phyloP scores from a whole-genome alignment of 1,140 invertebrate species.

The Platyura marginata region DNA sequence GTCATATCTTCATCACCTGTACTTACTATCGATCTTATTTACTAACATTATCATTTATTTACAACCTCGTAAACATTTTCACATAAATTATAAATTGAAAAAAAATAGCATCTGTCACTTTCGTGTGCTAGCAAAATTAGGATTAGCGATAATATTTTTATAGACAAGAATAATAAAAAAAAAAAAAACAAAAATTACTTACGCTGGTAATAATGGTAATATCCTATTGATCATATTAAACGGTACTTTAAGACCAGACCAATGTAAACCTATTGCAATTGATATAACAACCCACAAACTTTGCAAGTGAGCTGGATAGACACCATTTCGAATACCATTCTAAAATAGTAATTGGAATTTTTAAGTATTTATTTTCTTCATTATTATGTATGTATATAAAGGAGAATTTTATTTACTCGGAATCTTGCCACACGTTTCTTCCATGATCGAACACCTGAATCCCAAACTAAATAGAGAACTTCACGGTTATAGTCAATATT shows the following conservation, averaged over 20 bases:
- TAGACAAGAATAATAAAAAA: too few species aligned
- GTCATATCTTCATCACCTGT: too few species aligned
- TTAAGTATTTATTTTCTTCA: too few species aligned
- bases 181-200: slow-evolving; percentile 11
- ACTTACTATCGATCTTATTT: too few species aligned
- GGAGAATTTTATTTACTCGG: too few species aligned
- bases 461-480: slow-evolving; percentile 76
- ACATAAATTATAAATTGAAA: too few species aligned
- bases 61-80: too few species aligned
- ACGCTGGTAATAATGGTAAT: slow-evolving; percentile 42
- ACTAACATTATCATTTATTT: too few species aligned
- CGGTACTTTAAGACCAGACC: slow-evolving; percentile 57
- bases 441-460: slow-evolving; percentile 84
- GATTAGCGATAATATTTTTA: neutral
- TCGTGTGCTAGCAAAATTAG: too few species aligned
- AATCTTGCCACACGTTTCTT: slow-evolving; percentile 77
- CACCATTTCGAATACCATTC: slow-evolving; percentile 89
- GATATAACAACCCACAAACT: slow-evolving; percentile 70
- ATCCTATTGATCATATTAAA: slow-evolving; percentile 49
- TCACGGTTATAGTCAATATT: slow-evolving; percentile 93
- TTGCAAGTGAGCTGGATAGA: slow-evolving; percentile 83
- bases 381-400: too few species aligned
- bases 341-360: slow-evolving; percentile 28
- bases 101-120: too few species aligned
- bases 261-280: slow-evolving; percentile 37